These are phyloP conservation scores for Apeltes quadracus DNA, from an alignment of 2,113 vertebrate genomes.

Conservation along the genomic window DNA sequence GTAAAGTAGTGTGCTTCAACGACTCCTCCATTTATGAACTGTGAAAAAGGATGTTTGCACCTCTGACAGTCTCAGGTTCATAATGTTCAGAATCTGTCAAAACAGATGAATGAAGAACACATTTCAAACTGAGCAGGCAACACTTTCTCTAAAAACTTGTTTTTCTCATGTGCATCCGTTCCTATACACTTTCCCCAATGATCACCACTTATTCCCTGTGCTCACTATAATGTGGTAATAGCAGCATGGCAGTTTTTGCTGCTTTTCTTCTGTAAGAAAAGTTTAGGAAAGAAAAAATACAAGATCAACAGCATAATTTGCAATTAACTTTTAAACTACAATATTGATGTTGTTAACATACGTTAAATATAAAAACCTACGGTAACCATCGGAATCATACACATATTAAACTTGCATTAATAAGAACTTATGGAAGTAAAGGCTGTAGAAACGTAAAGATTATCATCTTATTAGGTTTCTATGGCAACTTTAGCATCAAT, in stretches of 20 bases:
- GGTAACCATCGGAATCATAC: too few relatives aligned
- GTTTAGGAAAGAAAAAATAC: background rate
- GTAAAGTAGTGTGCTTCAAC: background rate
- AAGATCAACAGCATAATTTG: background rate
- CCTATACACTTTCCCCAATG: background rate
- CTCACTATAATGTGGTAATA: background rate
- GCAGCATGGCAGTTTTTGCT: background rate
- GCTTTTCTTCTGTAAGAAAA: background rate
- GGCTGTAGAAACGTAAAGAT: background rate
- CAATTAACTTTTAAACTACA: background rate
- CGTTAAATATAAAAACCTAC: background rate
- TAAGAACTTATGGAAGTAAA: background rate
- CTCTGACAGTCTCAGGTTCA: constrained; percentile 25
- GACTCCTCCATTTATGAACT: constrained; percentile 12
- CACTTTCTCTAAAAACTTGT: constrained; percentile 21
- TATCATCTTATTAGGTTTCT: background rate
- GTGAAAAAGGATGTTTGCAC: constrained; percentile 36
- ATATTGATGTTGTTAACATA: background rate
- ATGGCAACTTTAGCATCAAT: background rate
- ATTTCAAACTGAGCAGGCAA: constrained; percentile 36
- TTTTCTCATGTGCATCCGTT: constrained; percentile 14
- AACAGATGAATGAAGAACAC: constrained; percentile 45
- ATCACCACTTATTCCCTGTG: background rate
- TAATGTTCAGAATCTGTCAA: constrained; percentile 23
- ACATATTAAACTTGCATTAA: background rate